Percentiles rank a stretch among this genome's conserved stretches.
phyloP scores from a whole-genome alignment of 2,888 invertebrate species.

The Molanna angustata region DNA sequence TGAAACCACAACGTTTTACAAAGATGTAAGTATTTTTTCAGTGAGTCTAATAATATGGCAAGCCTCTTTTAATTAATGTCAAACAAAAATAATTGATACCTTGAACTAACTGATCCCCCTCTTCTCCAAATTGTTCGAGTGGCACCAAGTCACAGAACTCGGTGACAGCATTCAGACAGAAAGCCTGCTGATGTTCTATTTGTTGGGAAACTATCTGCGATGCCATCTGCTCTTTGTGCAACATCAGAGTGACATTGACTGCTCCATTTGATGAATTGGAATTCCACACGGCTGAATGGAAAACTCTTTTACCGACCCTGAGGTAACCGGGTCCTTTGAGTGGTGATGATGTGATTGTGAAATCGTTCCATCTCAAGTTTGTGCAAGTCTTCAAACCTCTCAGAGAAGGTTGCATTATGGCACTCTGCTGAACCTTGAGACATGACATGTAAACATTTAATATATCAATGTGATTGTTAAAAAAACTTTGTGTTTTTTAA shows the following conservation, averaged over 20 bases:
- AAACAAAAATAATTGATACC: constrained; percentile 47
- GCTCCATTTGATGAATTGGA: constrained; percentile 55
- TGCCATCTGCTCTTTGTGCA: constrained; percentile 61
- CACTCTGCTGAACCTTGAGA: constrained; percentile 72
- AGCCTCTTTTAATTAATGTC: not conserved
- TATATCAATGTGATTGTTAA: no score
- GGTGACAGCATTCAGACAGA: constrained; percentile 70
- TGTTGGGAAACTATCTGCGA: constrained; percentile 63
- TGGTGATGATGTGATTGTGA: constrained; percentile 56
- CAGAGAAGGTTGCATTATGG: constrained; percentile 64
- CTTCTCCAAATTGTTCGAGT: constrained; percentile 61
- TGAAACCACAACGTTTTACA: no score
- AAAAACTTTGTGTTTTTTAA: no score
- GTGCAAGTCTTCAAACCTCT: constrained; percentile 70
- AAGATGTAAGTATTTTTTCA: not conserved
- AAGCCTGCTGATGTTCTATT: constrained; percentile 59
- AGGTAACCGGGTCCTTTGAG: constrained; percentile 36
- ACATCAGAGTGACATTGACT: constrained; percentile 65
- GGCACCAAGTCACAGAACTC: constrained; percentile 81
- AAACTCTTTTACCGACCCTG: constrained; percentile 66
- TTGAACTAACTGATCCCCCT: constrained; percentile 65
- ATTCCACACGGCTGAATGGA: constrained; percentile 74
- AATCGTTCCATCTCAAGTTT: constrained; percentile 73
- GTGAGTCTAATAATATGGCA: not conserved
- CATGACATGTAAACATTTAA: no score